phyloP scores from a whole-genome alignment of 2,113 vertebrate genomes.

The Silurus asotus region DNA sequence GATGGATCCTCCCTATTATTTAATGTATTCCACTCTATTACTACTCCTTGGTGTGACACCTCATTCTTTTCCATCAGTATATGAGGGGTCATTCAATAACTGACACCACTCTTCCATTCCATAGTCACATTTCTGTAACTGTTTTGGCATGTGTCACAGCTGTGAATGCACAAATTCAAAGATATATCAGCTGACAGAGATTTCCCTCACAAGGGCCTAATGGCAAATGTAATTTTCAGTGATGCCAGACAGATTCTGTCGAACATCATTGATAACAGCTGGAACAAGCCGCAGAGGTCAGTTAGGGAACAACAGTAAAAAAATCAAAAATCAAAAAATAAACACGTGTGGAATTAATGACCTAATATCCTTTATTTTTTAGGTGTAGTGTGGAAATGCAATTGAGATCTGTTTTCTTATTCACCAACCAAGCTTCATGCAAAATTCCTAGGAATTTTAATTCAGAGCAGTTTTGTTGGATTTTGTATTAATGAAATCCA shows the following conservation, averaged over 20 bases:
- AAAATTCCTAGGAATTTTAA: conserved; percentile 36
- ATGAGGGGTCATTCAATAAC: conserved; percentile 75
- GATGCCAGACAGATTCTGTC: conserved; percentile 71
- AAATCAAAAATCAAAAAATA: neutral
- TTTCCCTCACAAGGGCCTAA: conserved; percentile 53
- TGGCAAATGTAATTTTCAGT: conserved; percentile 67
- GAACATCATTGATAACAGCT: conserved; percentile 73
- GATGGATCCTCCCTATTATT: conserved; percentile 68
- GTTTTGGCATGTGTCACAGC: conserved; percentile 74
- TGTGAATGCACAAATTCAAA: conserved; percentile 66
- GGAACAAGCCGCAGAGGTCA: conserved; percentile 73
- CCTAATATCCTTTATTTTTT: conserved; percentile 32
- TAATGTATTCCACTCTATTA: conserved; percentile 78
- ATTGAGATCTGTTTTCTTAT: conserved; percentile 23
- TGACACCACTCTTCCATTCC: conserved; percentile 74
- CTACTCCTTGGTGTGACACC: conserved; percentile 72
- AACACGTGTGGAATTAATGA: conserved; percentile 17
- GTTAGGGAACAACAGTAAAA: conserved; percentile 55
- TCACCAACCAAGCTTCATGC: conserved; percentile 18
- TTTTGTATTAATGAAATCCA: conserved; percentile 22
- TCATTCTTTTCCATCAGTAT: conserved; percentile 73
- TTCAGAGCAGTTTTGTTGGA: conserved; percentile 19
- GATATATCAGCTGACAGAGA: conserved; percentile 75
- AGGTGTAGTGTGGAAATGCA: conserved; percentile 8
- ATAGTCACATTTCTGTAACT: conserved; percentile 73